Base-by-base conservation (phyloP, 2,888 invertebrate species). In the Diploptera punctata region DNA sequence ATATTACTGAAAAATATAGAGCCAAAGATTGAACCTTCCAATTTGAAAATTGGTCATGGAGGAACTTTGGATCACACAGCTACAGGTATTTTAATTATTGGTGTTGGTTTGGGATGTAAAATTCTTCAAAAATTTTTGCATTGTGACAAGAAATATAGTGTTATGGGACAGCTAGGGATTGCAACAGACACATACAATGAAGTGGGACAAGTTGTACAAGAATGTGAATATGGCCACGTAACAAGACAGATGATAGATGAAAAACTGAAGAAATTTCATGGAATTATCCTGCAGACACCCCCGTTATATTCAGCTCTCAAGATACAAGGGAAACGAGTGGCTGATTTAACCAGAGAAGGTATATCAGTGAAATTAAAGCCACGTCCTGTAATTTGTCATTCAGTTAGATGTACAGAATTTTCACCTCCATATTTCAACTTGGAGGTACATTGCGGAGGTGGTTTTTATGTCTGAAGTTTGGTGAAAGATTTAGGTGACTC, bases 21-120 rank as follows among this genome's bases (percentile, higher is more conserved):
- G 16, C 71, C 70, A 3, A 72, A 68, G 18, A 57, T 57, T 65
- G 73, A 69, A 2, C 75, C 77, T 1, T 21, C 62, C 9, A n/a
- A 73, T 7, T 33, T 79, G 0, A 76, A 76, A 70, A 72, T 79
- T 52, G 79, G 79, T 1, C 80, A 80, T 76, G 79, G 79, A 3
- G 80, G 80, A n/a, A 79, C 78, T 1, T 73, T 80, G 33, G 80
- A 79, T 73, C 74, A 74, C 38, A 76, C 75, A 33, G 79, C 79
- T 2, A 76, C 77, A 7, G 79, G 80, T 3, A 78, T 79, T 18
- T 67, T 80, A 72, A 78, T 78, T 79, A 68, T 10, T 1, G 3
- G 5, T 24, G 16, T 60, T 60, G 78, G 78, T 52, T 74, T 68
- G 33, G 80, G 80, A 0, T 79, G 79, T 71, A 78, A 78, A 69